phyloP scores from a whole-genome alignment of 92 coral and sea anemone genomes.

The Porites divaricata region DNA sequence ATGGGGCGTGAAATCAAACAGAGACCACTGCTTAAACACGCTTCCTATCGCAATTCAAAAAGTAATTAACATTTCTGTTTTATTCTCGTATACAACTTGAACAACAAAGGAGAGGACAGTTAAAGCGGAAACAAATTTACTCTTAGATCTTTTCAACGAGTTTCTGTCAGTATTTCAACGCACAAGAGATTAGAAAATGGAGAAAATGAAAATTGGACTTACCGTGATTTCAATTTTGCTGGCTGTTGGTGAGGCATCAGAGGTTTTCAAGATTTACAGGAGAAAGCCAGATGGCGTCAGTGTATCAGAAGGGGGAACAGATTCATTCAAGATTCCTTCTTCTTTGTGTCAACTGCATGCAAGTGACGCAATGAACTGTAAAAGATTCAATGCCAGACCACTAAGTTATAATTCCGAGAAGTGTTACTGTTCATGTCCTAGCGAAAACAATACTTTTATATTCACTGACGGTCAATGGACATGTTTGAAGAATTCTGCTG shows the following conservation, averaged over 20 bases:
- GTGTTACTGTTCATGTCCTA: slow-evolving; percentile 5
- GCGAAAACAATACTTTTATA: background rate
- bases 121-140: too few relatives aligned
- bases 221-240: background rate
- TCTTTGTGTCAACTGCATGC: background rate
- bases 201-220: background rate
- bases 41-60: too few relatives aligned
- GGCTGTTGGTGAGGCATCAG: background rate
- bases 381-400: background rate
- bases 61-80: too few relatives aligned
- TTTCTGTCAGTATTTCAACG: background rate
- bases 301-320: background rate
- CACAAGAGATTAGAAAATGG: background rate
- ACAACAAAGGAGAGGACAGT: too few relatives aligned
- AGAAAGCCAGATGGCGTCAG: background rate
- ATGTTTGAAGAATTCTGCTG: background rate
- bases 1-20: too few relatives aligned
- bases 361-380: background rate
- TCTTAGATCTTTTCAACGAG: background rate
- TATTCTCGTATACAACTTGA: too few relatives aligned
- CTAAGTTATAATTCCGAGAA: background rate
- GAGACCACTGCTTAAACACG: too few relatives aligned
- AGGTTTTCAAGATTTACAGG: slow-evolving; percentile 15
- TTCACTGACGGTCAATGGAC: background rate
- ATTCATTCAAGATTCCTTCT: slow-evolving; percentile 15